phyloP scores from a whole-genome alignment of 2,113 vertebrate genomes.

The Thalassarche chlororhynchos region DNA sequence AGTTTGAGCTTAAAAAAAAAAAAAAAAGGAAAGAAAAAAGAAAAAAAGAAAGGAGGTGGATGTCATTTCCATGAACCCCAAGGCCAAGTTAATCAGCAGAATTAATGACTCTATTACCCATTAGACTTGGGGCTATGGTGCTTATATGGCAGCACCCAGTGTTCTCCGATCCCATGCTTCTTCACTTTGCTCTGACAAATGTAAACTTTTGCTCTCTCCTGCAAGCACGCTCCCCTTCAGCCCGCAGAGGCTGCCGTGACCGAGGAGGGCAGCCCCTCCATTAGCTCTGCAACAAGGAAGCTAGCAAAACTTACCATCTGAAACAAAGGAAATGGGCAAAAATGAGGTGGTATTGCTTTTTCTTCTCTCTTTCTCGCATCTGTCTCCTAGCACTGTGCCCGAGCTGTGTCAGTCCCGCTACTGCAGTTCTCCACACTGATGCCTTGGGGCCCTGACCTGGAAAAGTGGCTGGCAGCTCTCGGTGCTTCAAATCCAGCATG shows the following conservation, averaged over 20 bases:
- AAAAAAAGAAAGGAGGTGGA: conserved; percentile 54
- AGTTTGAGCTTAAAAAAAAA: conserved; percentile 62
- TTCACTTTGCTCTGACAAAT: conserved; percentile 56
- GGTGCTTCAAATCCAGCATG: neutral
- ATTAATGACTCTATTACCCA: conserved; percentile 84
- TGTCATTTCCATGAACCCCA: conserved; percentile 80
- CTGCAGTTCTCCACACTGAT: fast-evolving
- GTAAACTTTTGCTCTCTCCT: conserved; percentile 56
- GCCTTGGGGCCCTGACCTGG: neutral
- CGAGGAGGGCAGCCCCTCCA: neutral
- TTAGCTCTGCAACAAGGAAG: neutral
- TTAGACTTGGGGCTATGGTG: conserved; percentile 63
- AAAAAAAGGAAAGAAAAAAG: neutral
- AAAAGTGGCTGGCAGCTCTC: neutral
- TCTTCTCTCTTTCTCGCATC: neutral
- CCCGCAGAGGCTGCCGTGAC: neutral
- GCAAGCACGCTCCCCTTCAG: neutral
- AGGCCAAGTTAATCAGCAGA: conserved; percentile 86
- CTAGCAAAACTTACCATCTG: neutral
- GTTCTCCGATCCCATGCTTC: neutral
- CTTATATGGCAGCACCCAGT: conserved; percentile 45
- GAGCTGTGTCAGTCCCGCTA: fast-evolving
- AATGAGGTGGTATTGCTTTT: neutral
- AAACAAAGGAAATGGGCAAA: neutral
- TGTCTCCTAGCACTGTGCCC: neutral